A percentile compares a stretch with the other conserved stretches of the same genome.
phyloP scores from a whole-genome alignment of 2,888 invertebrate species.

The Acanthoscelides obtectus region DNA sequence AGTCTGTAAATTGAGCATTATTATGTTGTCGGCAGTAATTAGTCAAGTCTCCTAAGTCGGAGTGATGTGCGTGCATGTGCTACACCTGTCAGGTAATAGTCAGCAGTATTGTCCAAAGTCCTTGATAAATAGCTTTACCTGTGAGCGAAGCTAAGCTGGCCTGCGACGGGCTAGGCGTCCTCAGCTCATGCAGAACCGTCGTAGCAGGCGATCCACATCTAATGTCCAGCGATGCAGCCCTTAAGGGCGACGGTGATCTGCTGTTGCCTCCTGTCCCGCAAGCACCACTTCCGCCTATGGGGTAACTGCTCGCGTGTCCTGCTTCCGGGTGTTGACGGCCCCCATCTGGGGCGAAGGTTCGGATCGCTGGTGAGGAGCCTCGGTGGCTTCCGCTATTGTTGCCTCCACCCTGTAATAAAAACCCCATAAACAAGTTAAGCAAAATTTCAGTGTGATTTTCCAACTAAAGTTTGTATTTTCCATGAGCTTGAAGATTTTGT shows the following conservation, averaged over 20 bases:
- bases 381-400: slow-evolving; percentile 56
- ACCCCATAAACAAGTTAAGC: no score
- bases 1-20: no score
- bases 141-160: slow-evolving; percentile 65
- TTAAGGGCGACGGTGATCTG: slow-evolving; percentile 72
- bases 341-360: slow-evolving; percentile 79
- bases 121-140: no score
- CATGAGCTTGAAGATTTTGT: no score
- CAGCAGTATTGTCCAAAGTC: no score
- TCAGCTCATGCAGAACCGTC: slow-evolving; percentile 35
- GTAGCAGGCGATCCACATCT: slow-evolving; percentile 57
- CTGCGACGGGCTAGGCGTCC: slow-evolving; percentile 65
- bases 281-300: slow-evolving; percentile 47
- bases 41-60: no score
- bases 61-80: no score
- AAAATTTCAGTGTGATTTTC: no score
- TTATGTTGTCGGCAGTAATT: no score
- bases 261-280: slow-evolving; percentile 52
- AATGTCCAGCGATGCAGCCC: slow-evolving; percentile 73
- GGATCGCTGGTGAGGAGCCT: slow-evolving; percentile 78
- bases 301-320: slow-evolving; percentile 41
- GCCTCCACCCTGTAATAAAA: background rate
- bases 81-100: no score
- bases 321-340: slow-evolving; percentile 38
- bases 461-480: no score